Percentiles rank a stretch among this genome's conserved stretches.
These are phyloP conservation scores for Taenioides sp. DNA, from an alignment of 2,797 vertebrate species.

Conservation along the genomic window DNA sequence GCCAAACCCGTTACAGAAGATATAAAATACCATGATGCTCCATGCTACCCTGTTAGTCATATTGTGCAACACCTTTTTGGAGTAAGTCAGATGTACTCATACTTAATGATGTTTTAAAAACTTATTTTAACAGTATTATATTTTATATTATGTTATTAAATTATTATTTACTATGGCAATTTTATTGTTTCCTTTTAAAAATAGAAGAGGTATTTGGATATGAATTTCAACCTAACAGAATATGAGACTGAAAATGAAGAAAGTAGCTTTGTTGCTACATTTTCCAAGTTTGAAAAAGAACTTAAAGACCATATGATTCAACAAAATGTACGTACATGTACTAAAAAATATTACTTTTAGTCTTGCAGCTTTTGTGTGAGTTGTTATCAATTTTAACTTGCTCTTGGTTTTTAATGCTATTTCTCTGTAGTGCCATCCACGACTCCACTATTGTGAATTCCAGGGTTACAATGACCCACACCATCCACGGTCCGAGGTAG, in stretches of 20 bases:
- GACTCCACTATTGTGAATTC: constrained; percentile 65
- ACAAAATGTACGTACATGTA: constrained; percentile 48
- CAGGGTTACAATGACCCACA: constrained; percentile 55
- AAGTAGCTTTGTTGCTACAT: constrained; percentile 26
- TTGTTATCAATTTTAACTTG: not conserved
- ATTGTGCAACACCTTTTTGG: constrained; percentile 87
- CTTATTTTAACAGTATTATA: not conserved
- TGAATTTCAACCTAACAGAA: constrained; percentile 36
- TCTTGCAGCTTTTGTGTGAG: not conserved
- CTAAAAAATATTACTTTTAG: not conserved
- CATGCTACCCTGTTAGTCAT: constrained; percentile 80
- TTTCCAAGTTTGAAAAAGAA: constrained; percentile 55
- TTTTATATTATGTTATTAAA: not conserved
- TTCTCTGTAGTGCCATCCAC: constrained; percentile 50
- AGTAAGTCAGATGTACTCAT: constrained; percentile 72
- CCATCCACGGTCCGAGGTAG: constrained; percentile 61
- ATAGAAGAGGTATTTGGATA: constrained; percentile 45
- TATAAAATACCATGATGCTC: constrained; percentile 55
- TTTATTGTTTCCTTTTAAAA: constrained; percentile 16
- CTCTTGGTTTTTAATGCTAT: constrained; percentile 12
- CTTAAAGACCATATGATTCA: constrained; percentile 49
- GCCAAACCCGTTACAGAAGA: constrained; percentile 59
- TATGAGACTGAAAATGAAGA: constrained; percentile 13
- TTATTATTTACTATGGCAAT: not conserved
- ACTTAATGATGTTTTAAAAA: not conserved